Percentiles rank a stretch among this genome's conserved stretches.
Evolutionary conservation across 2,888 invertebrate species (phyloP).

Genomic region (Tenthredo mesomela): DNA sequence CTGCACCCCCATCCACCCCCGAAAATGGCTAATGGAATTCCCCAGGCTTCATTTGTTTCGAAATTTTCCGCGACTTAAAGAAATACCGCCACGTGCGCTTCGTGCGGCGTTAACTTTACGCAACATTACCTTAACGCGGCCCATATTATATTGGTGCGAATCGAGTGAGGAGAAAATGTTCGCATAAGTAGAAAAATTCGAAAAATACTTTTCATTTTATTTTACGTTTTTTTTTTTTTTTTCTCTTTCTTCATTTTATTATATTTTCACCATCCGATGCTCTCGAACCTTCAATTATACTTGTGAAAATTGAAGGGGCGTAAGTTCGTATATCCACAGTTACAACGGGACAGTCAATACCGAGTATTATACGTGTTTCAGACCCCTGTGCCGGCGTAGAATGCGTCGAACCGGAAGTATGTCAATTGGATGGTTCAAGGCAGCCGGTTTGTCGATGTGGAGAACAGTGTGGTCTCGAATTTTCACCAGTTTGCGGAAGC

Average conservation of each 20-base stretch:
- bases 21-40: slow-evolving; percentile 63
- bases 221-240: neutral
- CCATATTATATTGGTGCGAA: slow-evolving; percentile 62
- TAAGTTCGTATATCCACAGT: neutral
- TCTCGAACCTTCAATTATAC: neutral
- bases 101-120: slow-evolving; percentile 63
- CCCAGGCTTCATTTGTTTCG: slow-evolving; percentile 53
- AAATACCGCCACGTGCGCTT: slow-evolving; percentile 45
- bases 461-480: slow-evolving; percentile 87
- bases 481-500: slow-evolving; percentile 87
- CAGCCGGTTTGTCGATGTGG: slow-evolving; percentile 90
- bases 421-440: slow-evolving; percentile 89
- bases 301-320: neutral
- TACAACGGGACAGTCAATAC: slow-evolving; percentile 4
- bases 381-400: slow-evolving; percentile 91
- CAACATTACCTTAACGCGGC: slow-evolving; percentile 70
- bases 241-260: neutral
- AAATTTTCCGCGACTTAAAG: slow-evolving; percentile 45
- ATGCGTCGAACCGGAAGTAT: slow-evolving; percentile 89
- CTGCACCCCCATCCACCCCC: neutral
- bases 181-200: neutral
- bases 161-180: neutral
- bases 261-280: neutral
- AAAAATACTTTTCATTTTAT: no score
- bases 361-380: slow-evolving; percentile 75